Evolutionary conservation across 2,113 vertebrate genomes (phyloP).

Genomic region (Rhinopomastus cyanomelas): DNA sequence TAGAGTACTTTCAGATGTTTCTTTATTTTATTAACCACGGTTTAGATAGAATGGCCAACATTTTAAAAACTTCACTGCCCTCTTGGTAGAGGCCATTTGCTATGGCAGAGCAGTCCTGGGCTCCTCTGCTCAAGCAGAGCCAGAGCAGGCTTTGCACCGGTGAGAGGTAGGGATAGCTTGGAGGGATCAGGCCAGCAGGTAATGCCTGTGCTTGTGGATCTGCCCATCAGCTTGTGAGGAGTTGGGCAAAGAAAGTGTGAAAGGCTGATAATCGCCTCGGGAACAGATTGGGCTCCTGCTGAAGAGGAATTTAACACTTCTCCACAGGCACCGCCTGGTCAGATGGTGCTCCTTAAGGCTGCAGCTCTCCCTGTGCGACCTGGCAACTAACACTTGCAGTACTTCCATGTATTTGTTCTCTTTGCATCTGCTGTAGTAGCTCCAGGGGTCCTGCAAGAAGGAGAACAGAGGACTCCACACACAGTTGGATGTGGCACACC

Average conservation of each 20-base stretch:
- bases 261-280: conserved; percentile 10
- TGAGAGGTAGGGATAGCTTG: neutral
- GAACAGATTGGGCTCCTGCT: conserved; percentile 34
- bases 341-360: conserved; percentile 34
- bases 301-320: conserved; percentile 37
- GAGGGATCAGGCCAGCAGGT: neutral
- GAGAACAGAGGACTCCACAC: fast-evolving
- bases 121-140: neutral
- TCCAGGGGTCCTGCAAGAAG: neutral
- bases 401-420: neutral
- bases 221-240: neutral
- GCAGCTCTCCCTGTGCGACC: neutral
- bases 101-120: neutral
- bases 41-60: neutral
- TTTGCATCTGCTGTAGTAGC: neutral
- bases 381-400: neutral
- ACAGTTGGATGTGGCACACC: fast-evolving
- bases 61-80: neutral
- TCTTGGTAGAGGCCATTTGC: neutral
- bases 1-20: neutral
- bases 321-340: conserved; percentile 9
- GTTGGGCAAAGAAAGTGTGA: neutral
- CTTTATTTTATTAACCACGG: neutral
- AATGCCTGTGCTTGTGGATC: neutral
- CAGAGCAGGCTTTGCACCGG: fast-evolving